phyloP scores from a whole-genome alignment of 2,888 invertebrate genomes.

The Eupithecia pulchellata region DNA sequence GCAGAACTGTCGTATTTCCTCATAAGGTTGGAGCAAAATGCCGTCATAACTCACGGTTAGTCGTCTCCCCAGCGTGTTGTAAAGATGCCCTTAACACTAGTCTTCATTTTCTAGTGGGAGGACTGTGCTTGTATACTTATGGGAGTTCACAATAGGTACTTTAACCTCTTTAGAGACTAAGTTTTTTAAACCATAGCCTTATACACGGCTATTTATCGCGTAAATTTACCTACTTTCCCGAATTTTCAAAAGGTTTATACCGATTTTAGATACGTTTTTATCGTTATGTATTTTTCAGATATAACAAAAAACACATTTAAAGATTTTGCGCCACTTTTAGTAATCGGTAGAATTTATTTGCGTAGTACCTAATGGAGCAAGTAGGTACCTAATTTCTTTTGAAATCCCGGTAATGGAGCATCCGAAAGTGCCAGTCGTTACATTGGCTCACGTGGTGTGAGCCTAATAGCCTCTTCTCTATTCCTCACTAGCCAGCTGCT shows the following conservation, averaged over 20 bases:
- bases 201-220: too few species aligned
- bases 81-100: slow-evolving; percentile 84
- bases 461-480: slow-evolving; percentile 61
- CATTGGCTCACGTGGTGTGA: slow-evolving; percentile 72
- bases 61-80: slow-evolving; percentile 79
- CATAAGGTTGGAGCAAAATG: slow-evolving; percentile 82
- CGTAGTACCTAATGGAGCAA: slow-evolving; percentile 15
- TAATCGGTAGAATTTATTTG: not conserved
- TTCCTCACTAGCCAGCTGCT: slow-evolving; percentile 79
- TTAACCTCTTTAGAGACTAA: slow-evolving; percentile 2
- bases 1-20: slow-evolving; percentile 83
- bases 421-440: slow-evolving; percentile 71
- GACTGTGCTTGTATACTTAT: slow-evolving; percentile 62
- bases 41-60: slow-evolving; percentile 82
- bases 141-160: slow-evolving; percentile 51
- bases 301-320: not conserved
- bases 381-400: slow-evolving; percentile 44
- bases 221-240: too few species aligned
- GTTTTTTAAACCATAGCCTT: too few species aligned
- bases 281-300: too few species aligned
- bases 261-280: too few species aligned
- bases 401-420: slow-evolving; percentile 66
- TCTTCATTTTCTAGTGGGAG: slow-evolving; percentile 79
- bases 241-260: too few species aligned
- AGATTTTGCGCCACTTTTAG: not conserved